Conservation (phyloP, 2,113 vertebrate genomes). For the Mirounga angustirostris region DNA sequence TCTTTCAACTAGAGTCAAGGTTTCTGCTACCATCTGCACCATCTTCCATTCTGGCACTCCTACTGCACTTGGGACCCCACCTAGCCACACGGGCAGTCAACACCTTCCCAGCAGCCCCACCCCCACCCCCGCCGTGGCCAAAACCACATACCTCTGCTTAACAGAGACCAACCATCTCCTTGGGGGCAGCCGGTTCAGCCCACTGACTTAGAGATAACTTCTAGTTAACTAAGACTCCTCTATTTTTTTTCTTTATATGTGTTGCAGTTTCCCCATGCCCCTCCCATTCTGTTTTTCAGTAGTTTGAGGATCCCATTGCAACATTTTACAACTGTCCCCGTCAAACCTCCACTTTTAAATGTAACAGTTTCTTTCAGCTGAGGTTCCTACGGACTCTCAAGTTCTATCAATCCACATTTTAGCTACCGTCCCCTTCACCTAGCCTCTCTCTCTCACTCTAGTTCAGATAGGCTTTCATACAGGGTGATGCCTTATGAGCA, state of each 20-base stretch:
- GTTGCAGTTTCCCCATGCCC: neutral
- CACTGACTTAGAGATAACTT: neutral
- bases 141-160: neutral
- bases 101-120: neutral
- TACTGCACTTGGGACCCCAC: neutral
- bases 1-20: neutral
- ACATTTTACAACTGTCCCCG: neutral
- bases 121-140: neutral
- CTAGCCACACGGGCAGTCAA: neutral
- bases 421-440: neutral
- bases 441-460: neutral
- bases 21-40: neutral
- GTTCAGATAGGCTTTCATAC: neutral
- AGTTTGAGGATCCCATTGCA: neutral
- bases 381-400: slow-evolving; percentile 6
- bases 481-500: neutral
- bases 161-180: neutral
- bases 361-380: neutral
- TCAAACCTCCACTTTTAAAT: slow-evolving; percentile 24
- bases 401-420: neutral
- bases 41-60: neutral
- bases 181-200: neutral
- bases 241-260: neutral
- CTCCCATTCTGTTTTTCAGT: neutral
- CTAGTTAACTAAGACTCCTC: neutral